Base-by-base conservation (phyloP, 2,888 invertebrate genomes). In the Chironomus riparius region DNA sequence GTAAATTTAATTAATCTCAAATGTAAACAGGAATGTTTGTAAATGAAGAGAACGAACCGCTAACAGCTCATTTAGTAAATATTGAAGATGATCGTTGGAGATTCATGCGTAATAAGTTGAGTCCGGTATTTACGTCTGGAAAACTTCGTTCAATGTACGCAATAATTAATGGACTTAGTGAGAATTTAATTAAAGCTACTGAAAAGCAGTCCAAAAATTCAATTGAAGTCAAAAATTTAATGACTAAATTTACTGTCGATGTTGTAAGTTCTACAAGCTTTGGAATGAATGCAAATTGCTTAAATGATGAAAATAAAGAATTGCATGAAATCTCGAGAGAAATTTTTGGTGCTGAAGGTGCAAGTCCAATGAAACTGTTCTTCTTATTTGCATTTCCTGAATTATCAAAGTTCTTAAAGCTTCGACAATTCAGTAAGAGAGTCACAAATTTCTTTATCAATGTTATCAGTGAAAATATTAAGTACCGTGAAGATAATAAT, bases 401-500 rank as follows among this genome's bases (percentile, higher is more conserved):
- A 13, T 18, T 73, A 1, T 61, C 73, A 1, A 73, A 73, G 15
- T 18, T 47, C 28, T 3, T 73, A 1, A 61, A 47, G 10, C 65
- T 73, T 18, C 5, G 62, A 18, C 12, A 21, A n/a, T 73, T 73
- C 6, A 18, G 18, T n/a, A 61, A 62, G 10, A 47, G 47, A 47
- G 62, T 65, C 13, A 38, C 38, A 13, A 47, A 72, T 18, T 76
- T 56, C 28, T 72, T 76, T 22, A 68, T 48, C 2, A 68, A 68
- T 68, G 21, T 72, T 10, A 47, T 71, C 6, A 24, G 50, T 24
- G 12, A 56, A n/a, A n/a, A 61, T 10, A 65, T 76, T 22, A 56
- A 76, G 7, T 68, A 68, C 38, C 76, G 76, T 18, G 72, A 76
- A 22, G 24, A 65, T 1, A 72, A 72, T 47, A 76, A 76, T 56